phyloP scores from a whole-genome alignment of 2,888 invertebrate genomes.

The Parochlus steinenii region DNA sequence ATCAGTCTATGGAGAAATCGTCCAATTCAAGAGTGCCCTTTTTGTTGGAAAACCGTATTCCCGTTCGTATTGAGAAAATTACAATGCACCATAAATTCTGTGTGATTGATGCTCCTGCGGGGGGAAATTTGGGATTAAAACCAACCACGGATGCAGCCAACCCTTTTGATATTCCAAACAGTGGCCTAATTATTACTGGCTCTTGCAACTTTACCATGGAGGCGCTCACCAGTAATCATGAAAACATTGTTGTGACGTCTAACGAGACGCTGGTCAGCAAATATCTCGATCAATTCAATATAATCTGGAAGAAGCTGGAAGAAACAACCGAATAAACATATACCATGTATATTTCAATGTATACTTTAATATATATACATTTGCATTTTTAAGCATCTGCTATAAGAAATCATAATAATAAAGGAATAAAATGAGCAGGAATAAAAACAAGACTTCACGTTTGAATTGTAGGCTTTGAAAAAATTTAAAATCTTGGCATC shows the following conservation, averaged over 20 bases:
- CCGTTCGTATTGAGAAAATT: neutral
- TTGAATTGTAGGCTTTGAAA: too few species aligned
- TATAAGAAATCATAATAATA: too few species aligned
- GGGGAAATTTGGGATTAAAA: neutral
- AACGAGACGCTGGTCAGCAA: neutral
- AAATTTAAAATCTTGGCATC: too few species aligned
- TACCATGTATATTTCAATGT: too few species aligned
- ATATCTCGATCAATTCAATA: neutral
- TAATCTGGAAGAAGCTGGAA: conserved; percentile 1
- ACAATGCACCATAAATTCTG: conserved; percentile 11
- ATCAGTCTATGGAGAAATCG: conserved; percentile 7
- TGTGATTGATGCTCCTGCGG: conserved; percentile 9
- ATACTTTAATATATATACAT: too few species aligned
- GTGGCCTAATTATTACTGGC: conserved; percentile 7
- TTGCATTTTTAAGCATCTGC: too few species aligned
- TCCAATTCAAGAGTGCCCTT: neutral
- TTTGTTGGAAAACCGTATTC: neutral
- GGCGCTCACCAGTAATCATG: conserved; percentile 4
- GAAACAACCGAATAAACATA: too few species aligned
- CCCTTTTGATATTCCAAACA: conserved; percentile 1
- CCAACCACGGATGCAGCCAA: neutral
- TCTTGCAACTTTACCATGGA: conserved; percentile 6
- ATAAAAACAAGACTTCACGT: neutral
- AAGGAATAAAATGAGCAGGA: neutral
- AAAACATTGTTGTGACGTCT: conserved; percentile 6